phyloP scores from a whole-genome alignment of 2,797 vertebrate species.

The Neosilurus hyrtlii region DNA sequence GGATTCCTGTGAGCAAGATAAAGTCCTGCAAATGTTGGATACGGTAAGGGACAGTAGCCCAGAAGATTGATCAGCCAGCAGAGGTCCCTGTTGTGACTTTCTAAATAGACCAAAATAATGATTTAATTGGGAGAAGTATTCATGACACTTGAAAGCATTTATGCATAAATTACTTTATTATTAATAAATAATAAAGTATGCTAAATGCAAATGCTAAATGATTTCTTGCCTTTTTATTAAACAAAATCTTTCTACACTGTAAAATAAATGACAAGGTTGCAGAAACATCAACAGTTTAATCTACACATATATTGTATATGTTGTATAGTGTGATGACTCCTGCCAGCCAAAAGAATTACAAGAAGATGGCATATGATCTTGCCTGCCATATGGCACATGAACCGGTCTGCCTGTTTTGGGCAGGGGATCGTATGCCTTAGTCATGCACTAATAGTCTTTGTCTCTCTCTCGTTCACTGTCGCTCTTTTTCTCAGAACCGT shows the following conservation, averaged over 20 bases:
- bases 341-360: too few species aligned
- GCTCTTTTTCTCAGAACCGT: not conserved
- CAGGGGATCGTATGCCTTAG: too few species aligned
- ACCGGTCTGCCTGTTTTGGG: too few species aligned
- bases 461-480: too few species aligned
- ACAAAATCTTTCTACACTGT: not conserved
- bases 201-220: not conserved
- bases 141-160: not conserved
- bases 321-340: too few species aligned
- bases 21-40: slow-evolving; percentile 96
- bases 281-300: not conserved
- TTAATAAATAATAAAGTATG: too few species aligned
- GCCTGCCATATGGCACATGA: too few species aligned
- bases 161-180: not conserved
- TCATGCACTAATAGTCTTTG: too few species aligned
- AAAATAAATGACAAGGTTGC: not conserved
- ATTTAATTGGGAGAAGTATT: not conserved
- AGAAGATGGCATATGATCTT: too few species aligned
- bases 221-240: not conserved
- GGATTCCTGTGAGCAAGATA: slow-evolving; percentile 96
- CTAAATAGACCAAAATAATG: not conserved
- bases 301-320: not conserved
- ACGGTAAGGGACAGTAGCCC: slow-evolving; percentile 75
- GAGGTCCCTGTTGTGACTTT: slow-evolving; percentile 7
- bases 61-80: slow-evolving; percentile 5